These are phyloP conservation scores for Ceyx melanurus DNA, from an alignment of 2,113 vertebrate genomes.

Conservation along the genomic window DNA sequence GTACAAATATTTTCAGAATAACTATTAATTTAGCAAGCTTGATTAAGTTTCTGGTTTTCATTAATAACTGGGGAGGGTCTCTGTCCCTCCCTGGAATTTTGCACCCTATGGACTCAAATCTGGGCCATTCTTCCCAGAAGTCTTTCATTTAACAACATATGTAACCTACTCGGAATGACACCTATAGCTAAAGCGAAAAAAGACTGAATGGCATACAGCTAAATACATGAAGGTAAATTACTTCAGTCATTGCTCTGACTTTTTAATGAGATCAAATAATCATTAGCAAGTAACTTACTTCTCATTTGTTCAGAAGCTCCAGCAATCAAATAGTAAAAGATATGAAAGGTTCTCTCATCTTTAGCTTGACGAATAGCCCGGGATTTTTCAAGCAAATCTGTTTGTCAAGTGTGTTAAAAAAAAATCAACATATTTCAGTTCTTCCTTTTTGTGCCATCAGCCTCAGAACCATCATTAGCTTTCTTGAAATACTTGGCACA, in stretches of 20 bases:
- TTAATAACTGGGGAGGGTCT: not conserved
- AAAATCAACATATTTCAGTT: not conserved
- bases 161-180: not conserved
- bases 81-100: not conserved
- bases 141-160: not conserved
- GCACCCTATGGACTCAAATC: not conserved
- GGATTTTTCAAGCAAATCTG: constrained; percentile 85
- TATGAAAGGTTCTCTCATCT: constrained; percentile 83
- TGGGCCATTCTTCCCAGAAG: not conserved
- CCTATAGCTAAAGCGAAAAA: not conserved
- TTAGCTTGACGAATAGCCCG: constrained; percentile 81
- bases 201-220: not conserved
- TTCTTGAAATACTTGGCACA: not conserved
- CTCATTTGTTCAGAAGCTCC: constrained; percentile 80
- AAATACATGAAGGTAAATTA: not conserved
- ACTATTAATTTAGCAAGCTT: not conserved
- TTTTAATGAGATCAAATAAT: not conserved
- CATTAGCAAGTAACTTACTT: constrained; percentile 62
- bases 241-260: not conserved
- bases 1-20: not conserved
- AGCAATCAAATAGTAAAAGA: constrained; percentile 82
- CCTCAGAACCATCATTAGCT: not conserved
- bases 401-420: constrained; percentile 56
- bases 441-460: not conserved
- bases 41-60: not conserved